A percentile compares a stretch with the other conserved stretches of the same genome.
Evolutionary conservation across 1,140 invertebrate genomes (phyloP).

Genomic region (Lepidostoma basale): DNA sequence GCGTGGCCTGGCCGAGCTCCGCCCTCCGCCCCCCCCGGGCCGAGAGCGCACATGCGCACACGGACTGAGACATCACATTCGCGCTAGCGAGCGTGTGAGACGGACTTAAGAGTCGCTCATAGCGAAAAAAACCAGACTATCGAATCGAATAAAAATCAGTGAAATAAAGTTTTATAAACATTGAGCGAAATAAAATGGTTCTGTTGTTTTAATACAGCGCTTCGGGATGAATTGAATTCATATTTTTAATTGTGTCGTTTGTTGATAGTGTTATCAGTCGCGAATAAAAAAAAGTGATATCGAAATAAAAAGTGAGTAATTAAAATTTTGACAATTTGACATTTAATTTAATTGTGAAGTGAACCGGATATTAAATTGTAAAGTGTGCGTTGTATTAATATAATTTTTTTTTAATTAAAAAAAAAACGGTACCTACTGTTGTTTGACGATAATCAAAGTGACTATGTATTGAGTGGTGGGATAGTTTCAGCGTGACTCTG

Average conservation of each 20-base stretch:
- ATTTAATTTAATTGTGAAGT: not conserved
- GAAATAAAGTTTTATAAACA: too few species aligned
- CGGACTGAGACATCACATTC: not conserved
- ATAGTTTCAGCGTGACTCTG: not conserved
- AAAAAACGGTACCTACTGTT: not conserved
- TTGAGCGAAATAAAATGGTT: not conserved
- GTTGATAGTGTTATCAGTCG: too few species aligned
- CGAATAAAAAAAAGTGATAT: constrained; percentile 1
- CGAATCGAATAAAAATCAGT: not conserved
- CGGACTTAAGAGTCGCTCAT: not conserved
- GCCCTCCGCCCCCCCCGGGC: not conserved
- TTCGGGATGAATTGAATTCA: not conserved
- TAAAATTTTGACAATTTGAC: too few species aligned
- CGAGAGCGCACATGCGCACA: constrained; percentile 17
- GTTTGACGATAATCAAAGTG: not conserved
- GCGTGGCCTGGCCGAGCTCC: not conserved
- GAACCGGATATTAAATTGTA: not conserved
- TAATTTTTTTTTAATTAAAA: not conserved
- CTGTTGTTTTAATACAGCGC: not conserved
- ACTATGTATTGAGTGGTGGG: not conserved
- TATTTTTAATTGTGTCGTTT: not conserved
- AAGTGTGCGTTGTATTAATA: not conserved
- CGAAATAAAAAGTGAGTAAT: too few species aligned
- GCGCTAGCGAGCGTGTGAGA: constrained; percentile 9
- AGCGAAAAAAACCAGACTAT: not conserved